Evolutionary conservation across 2,888 invertebrate genomes (phyloP), one percentile per base, ranked within the genome.

Genomic region (Apotomis betuletana): DNA sequence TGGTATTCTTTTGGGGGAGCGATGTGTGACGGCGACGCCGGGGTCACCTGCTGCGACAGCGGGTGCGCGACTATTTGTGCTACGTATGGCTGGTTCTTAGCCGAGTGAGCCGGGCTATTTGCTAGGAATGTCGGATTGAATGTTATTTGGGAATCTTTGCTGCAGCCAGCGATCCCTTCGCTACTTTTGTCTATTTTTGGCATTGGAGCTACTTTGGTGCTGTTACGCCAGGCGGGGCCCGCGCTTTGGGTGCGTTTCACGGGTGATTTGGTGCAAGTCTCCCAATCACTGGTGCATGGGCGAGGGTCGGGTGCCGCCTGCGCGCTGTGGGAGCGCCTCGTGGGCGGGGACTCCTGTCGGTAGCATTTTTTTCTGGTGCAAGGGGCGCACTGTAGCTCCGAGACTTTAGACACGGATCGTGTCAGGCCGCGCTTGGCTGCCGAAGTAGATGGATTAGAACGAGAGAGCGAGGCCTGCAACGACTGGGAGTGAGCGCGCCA

Each of bases 401-500:
- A 85, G 1, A 90, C 86, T 70, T 81, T 84, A 5, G 90, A 90
- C 59, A 86, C 79, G 0, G 90, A 86, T 61, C 90, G 78, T 6
- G 86, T 81, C 54, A 87, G 80, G 27, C 91, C 85, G 75, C 92
- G 81, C 69, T 91, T 81, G 1, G 88, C 89, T 0, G 91, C 90
- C 0, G 92, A 90, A 0, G 90, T 89, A 1, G 52, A 57, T 0
- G 91, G 92, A 74, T 89, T 88, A 6, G 90, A 84, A 74, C 90
- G 87, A 8, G 88, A 84, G 74, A 80, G 81, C 10, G 87, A 89
- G 46, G 91, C 90, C 74, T 90, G 88, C 49, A 87, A 86, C 76
- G 94, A 94, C 72, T 94, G 88, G 74, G 96, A 96, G 3, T 96
- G 95, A 51, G 96, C 95, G 79, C 96, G 96, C 97, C 97, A 97